Base-by-base conservation (phyloP, 2,888 invertebrate species). In the Tetrapedia diversipes region DNA sequence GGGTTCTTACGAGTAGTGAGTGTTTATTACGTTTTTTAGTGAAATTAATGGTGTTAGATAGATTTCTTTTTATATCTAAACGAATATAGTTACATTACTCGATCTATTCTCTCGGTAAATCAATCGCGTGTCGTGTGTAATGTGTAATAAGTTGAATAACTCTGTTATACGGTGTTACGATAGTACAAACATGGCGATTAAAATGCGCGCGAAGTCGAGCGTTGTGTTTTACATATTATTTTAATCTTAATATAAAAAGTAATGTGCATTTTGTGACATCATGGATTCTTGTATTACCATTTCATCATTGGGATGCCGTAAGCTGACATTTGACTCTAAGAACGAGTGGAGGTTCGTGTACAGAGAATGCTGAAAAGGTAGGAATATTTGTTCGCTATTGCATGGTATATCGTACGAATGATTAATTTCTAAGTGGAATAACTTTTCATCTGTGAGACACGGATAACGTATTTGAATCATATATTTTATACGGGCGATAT, bases 401-500 rank as follows among this genome's bases (percentile, higher is more conserved):
- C 27, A 14, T 49, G 29, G 10, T 27, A 27, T 14, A 37, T 14
- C 39, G 47, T 1, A 29, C 11, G 57, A 66, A 39, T 47, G 37
- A 39, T 27, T 39, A 19, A 49, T 39, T 47, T 56, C 47, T 32
- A 54, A 54, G 16, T 16, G 34, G 27, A 37, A 64, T n/a, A 10
- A 47, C 11, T 64, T 27, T 4, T 32, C 4, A 19, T 56, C 41
- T 27, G 32, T 39, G 4, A 47, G 14, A n/a, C 14, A 49, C 24
- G 27, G 27, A 41, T 14, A 24, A 37, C 11, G 49, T 16, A 43
- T 22, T 32, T 32, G 47, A 37, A n/a, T 49, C 7, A 10, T 24
- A 37, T 11, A 29, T 43, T 64, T 37, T 27, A 69, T 45, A 57
- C 19, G 49, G 41, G 41, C n/a, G n/a, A 39, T 27, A 10, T 10